These are phyloP conservation scores for Indicator maculatus DNA, from an alignment of 2,113 vertebrate genomes.

Conservation along the genomic window DNA sequence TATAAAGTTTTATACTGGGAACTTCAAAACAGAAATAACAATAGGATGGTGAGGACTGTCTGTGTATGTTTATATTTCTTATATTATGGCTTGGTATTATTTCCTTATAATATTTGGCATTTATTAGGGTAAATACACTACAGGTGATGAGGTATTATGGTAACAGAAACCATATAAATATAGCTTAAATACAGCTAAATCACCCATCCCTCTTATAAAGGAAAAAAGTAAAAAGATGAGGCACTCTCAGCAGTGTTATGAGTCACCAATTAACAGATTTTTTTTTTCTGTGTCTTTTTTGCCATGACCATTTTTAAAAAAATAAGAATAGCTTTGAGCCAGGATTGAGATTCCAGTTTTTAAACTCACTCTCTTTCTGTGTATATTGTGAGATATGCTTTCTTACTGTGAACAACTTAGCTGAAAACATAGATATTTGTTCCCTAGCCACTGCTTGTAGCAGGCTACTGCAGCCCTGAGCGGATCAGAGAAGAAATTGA, in stretches of 20 bases:
- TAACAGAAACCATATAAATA: not conserved
- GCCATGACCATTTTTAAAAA: not conserved
- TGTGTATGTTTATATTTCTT: not conserved
- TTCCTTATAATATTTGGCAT: not conserved
- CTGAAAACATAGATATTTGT: not conserved
- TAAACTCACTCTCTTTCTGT: not conserved
- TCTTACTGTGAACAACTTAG: not conserved
- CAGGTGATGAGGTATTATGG: not conserved
- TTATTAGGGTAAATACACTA: not conserved
- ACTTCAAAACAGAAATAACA: not conserved
- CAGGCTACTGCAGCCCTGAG: not conserved
- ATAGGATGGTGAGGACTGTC: not conserved
- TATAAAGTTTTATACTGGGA: not conserved
- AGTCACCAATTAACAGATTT: not conserved
- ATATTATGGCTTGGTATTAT: not conserved
- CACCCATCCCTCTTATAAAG: not conserved
- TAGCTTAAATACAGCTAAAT: not conserved
- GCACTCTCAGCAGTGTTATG: not conserved
- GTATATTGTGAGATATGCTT: not conserved
- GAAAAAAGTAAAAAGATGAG: fast-evolving
- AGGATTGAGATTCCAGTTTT: not conserved
- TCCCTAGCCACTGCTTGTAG: not conserved
- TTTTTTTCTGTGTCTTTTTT: not conserved
- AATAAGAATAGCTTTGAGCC: not conserved
- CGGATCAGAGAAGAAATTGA: not conserved